phyloP scores from a whole-genome alignment of 2,797 vertebrate species.

The Sebastiscus tertius region DNA sequence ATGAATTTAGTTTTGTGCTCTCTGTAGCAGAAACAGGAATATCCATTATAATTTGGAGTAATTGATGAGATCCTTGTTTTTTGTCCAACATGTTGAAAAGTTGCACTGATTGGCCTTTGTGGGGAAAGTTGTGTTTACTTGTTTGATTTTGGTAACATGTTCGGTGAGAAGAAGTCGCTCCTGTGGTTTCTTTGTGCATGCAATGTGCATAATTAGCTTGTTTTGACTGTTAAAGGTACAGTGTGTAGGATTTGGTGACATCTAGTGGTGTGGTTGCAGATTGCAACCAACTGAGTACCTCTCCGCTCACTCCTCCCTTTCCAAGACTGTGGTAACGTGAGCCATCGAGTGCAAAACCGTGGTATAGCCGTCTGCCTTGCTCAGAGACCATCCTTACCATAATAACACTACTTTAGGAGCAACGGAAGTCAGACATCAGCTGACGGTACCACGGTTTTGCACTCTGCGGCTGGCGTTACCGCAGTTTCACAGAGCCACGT shows the following conservation, averaged over 20 bases:
- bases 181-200: background rate
- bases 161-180: background rate
- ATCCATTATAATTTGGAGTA: background rate
- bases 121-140: background rate
- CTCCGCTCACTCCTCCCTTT: too few species aligned
- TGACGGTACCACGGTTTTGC: accelerated
- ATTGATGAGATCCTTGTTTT: background rate
- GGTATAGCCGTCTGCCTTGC: too few species aligned
- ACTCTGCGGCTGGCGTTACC: too few species aligned
- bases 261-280: too few species aligned
- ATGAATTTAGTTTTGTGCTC: background rate
- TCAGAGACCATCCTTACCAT: too few species aligned
- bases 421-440: too few species aligned
- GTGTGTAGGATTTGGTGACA: too few species aligned
- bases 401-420: too few species aligned
- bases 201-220: background rate
- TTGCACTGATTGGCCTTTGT: background rate
- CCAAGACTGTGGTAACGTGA: too few species aligned
- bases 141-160: background rate
- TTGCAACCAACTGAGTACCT: too few species aligned
- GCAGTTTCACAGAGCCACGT: too few species aligned
- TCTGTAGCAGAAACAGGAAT: background rate
- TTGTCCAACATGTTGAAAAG: background rate
- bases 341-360: too few species aligned
- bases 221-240: background rate